Evolutionary conservation across 2,888 invertebrate genomes (phyloP).

Genomic region (Meteorus cinctellus): DNA sequence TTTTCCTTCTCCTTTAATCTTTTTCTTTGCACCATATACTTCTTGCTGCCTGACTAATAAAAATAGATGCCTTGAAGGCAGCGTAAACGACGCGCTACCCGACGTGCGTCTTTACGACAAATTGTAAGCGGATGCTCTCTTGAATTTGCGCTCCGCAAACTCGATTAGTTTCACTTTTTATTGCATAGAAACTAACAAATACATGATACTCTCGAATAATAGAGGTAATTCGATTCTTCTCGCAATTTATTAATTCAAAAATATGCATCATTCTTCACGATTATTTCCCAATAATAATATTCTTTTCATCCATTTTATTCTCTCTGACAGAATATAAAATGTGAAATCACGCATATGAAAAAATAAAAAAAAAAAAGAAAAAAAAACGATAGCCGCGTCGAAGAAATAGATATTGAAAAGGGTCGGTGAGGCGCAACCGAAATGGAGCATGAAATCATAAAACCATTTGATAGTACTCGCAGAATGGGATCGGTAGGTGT

Average conservation of each 20-base stretch:
- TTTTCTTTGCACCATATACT: background rate
- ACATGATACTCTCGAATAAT: too few relatives aligned
- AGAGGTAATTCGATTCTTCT: too few relatives aligned
- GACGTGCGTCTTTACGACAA: constrained; percentile 10
- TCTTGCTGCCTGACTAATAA: constrained; percentile 31
- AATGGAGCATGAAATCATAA: constrained; percentile 68
- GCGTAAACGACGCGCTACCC: constrained; percentile 21
- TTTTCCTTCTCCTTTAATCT: constrained; percentile 25
- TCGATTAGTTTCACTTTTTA: constrained; percentile 22
- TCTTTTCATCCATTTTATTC: constrained; percentile 9
- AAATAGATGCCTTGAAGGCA: constrained; percentile 23
- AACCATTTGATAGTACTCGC: constrained; percentile 57
- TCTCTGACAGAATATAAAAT: background rate
- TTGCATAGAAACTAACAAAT: constrained; percentile 30
- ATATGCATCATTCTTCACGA: too few relatives aligned
- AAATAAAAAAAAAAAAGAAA: constrained; percentile 15
- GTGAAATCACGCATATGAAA: background rate
- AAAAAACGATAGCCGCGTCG: background rate
- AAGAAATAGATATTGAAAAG: constrained; percentile 49
- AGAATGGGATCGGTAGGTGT: constrained; percentile 50
- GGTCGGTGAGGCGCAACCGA: constrained; percentile 55
- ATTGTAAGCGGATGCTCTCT: constrained; percentile 25
- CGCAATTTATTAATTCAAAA: too few relatives aligned
- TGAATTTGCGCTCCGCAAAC: constrained; percentile 19
- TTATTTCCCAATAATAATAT: constrained; percentile 19